These are phyloP conservation scores for Pangasianodon hypophthalmus DNA, from an alignment of 2,113 vertebrate species.

Conservation along the genomic window DNA sequence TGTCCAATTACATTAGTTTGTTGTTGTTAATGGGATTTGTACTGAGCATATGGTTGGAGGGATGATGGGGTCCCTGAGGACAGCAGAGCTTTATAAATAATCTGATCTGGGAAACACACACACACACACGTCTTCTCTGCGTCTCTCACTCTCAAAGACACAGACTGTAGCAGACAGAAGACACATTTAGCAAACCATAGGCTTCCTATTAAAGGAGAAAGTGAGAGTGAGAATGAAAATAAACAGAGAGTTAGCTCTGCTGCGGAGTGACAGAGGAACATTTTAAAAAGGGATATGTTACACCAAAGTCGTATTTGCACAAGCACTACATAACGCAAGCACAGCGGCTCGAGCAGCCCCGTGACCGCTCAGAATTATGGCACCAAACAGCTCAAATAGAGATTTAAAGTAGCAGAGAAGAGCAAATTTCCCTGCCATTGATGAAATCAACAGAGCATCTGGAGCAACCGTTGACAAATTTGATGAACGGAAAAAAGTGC, in stretches of 20 bases:
- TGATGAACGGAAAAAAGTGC: neutral
- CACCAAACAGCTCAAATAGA: neutral
- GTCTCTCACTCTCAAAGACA: neutral
- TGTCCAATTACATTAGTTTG: constrained; percentile 66
- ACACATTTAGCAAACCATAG: neutral
- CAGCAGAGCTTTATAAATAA: constrained; percentile 16
- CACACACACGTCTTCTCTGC: neutral
- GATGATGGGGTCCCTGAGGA: constrained; percentile 21
- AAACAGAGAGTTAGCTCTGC: neutral
- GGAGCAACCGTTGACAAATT: neutral
- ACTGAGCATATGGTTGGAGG: constrained; percentile 56
- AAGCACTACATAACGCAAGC: neutral
- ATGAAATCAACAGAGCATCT: neutral
- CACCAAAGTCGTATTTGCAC: neutral
- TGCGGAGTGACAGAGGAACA: neutral
- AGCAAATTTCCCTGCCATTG: neutral
- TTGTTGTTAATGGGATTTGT: constrained; percentile 68
- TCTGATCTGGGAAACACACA: constrained; percentile 19
- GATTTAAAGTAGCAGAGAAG: neutral
- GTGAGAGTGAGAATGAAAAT: neutral
- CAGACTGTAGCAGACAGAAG: neutral
- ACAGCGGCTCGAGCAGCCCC: neutral
- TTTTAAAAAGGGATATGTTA: neutral
- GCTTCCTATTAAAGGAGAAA: neutral
- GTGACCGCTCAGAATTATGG: neutral